Conservation (phyloP, 2,797 vertebrate species). For the Hoplostethus mediterraneus region DNA sequence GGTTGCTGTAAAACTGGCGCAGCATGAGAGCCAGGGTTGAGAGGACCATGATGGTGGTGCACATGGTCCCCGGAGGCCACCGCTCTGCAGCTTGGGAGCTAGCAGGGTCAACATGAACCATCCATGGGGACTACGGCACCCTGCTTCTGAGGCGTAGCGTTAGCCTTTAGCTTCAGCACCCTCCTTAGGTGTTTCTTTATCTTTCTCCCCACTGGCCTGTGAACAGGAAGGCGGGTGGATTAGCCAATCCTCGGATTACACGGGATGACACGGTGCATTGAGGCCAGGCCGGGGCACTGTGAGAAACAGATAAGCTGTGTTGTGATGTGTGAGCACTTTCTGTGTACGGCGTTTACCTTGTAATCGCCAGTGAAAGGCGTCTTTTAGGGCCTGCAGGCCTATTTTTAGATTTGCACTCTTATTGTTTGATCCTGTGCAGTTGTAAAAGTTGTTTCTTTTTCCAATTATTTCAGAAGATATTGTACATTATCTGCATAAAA, state of each 20-base stretch:
- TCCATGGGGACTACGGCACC: constrained; percentile 38
- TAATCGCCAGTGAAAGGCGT: constrained; percentile 2
- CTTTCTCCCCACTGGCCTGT: constrained; percentile 10
- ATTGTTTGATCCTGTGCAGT: no score
- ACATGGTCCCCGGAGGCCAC: constrained; percentile 81
- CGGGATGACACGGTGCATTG: constrained; percentile 64
- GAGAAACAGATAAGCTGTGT: constrained; percentile 34
- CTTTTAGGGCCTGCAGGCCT: background rate
- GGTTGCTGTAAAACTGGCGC: constrained; percentile 85
- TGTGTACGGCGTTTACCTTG: constrained; percentile 16
- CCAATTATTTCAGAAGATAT: no score
- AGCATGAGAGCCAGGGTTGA: constrained; percentile 88
- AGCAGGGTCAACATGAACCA: constrained; percentile 39
- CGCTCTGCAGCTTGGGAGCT: constrained; percentile 21
- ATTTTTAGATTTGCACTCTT: background rate
- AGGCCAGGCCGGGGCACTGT: constrained; percentile 31
- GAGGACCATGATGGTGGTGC: constrained; percentile 91
- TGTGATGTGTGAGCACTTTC: constrained; percentile 46
- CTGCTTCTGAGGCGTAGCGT: background rate
- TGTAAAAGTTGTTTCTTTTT: no score
- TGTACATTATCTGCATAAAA: no score
- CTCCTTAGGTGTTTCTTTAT: background rate
- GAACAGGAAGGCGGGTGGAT: constrained; percentile 65
- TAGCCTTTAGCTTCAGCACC: background rate
- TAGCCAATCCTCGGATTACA: constrained; percentile 78